Base-by-base conservation (phyloP, 2,888 invertebrate genomes). In the Lepidonotus clava region DNA sequence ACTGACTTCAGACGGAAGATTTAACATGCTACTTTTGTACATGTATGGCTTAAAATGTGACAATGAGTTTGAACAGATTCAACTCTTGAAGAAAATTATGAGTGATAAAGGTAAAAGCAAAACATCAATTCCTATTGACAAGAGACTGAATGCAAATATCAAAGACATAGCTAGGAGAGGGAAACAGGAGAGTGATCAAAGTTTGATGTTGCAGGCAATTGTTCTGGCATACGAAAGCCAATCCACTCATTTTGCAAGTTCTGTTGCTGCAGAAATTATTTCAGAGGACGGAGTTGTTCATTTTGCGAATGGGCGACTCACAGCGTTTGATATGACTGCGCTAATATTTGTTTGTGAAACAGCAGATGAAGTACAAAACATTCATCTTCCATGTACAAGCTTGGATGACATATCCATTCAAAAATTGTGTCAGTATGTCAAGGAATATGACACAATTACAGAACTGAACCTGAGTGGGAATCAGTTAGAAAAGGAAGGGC, bases 61-160 rank as follows among this genome's bases (percentile, higher is more conserved):
- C 61, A 24, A 61, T 11, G 61, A 61, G 11, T 28, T 28, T 24
- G 28, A 11, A 18, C 28, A 61, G 5, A 61, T 61, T 32, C 24
- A 24, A 11, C 61, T 61, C 14, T 24, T 61, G n/a, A 61, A 61
- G 28, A 11, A 28, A 61, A 32, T 32, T n/a, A 28, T 18, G 61
- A 24, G 28, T 4, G 61, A 61, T 11, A 28, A 28, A 32, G 28
- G 2, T 5, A 61, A 61, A 61, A 61, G 61, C 0, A 2, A 4
- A 61, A 61, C 24, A n/a, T n/a, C n/a, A 61, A 61, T 24, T n/a
- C 28, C 14, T 61, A 61, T 61, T 61, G 61, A 61, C 61, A 61
- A 61, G 28, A n/a, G 24, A 11, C 61, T 61, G 14, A 32, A 61
- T 24, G 14, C 2, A 1, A 28, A n/a, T 32, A 61, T 61, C 2